Conservation (phyloP, 1,140 invertebrate genomes). For the Drosophila baimaii region DNA sequence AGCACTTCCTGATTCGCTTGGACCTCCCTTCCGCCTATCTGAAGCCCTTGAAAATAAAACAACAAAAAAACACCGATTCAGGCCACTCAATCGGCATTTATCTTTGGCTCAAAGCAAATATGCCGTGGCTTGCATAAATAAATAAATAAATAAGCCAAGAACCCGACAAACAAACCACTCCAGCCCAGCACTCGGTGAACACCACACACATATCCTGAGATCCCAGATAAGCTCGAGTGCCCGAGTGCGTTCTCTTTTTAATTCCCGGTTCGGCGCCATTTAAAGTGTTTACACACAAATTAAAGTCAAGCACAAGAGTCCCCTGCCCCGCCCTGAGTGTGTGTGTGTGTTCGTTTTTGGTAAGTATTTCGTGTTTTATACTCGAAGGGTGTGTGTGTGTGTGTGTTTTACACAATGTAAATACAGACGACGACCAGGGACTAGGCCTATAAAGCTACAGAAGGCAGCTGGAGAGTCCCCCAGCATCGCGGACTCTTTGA, state of each 20-base stretch:
- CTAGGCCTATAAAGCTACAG: slow-evolving; percentile 29
- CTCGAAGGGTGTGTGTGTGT: slow-evolving; percentile 29
- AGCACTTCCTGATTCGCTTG: slow-evolving; percentile 36
- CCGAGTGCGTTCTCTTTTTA: slow-evolving; percentile 41
- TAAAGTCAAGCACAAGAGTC: slow-evolving; percentile 72
- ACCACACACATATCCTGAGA: slow-evolving; percentile 30
- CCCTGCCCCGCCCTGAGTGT: background rate
- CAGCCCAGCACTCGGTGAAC: slow-evolving; percentile 4
- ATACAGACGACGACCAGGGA: slow-evolving; percentile 56
- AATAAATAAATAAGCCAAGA: slow-evolving; percentile 71
- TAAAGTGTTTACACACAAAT: slow-evolving; percentile 82
- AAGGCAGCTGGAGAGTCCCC: background rate
- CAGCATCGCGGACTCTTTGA: slow-evolving; percentile 40
- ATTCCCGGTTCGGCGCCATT: slow-evolving; percentile 46
- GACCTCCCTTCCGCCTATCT: slow-evolving; percentile 33
- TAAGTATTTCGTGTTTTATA: slow-evolving; percentile 42
- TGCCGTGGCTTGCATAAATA: slow-evolving; percentile 69
- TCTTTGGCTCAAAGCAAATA: slow-evolving; percentile 66
- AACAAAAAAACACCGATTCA: slow-evolving; percentile 20
- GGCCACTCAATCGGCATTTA: slow-evolving; percentile 40
- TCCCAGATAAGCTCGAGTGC: slow-evolving; percentile 52
- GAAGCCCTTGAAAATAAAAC: slow-evolving; percentile 31
- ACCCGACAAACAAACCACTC: slow-evolving; percentile 74
- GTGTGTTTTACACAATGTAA: slow-evolving; percentile 69
- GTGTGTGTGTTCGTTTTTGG: slow-evolving; percentile 6